These are phyloP conservation scores for Myotis davidii DNA, from an alignment of 2,113 vertebrate genomes.

Conservation along the genomic window DNA sequence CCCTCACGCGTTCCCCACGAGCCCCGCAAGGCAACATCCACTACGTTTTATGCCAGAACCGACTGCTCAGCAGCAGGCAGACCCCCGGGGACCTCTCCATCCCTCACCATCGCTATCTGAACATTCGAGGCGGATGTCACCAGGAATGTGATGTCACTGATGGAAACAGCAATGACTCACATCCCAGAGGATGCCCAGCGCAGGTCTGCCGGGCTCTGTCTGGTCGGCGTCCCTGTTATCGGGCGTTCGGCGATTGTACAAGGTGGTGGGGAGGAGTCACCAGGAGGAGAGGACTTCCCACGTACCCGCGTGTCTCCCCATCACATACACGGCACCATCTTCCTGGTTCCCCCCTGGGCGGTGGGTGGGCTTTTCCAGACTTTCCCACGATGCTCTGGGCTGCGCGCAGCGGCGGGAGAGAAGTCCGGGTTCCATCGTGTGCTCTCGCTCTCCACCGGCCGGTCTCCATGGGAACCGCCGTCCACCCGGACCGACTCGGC, in stretches of 20 bases:
- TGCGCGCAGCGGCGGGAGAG: too few species aligned
- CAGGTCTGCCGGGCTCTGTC: not conserved
- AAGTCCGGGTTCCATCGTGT: too few species aligned
- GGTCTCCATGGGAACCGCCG: too few species aligned
- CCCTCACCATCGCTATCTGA: not conserved
- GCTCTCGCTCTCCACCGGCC: too few species aligned
- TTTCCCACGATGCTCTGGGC: too few species aligned
- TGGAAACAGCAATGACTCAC: not conserved
- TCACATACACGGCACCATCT: too few species aligned
- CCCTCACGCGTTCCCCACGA: not conserved
- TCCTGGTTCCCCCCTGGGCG: too few species aligned
- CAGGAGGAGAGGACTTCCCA: accelerated
- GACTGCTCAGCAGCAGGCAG: not conserved
- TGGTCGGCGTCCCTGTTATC: accelerated
- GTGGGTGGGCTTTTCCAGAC: not conserved
- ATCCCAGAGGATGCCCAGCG: not conserved
- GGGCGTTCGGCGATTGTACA: accelerated
- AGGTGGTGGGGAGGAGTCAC: accelerated
- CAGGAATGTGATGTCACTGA: not conserved
- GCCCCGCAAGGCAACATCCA: not conserved
- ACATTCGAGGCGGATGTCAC: not conserved
- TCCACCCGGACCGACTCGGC: too few species aligned
- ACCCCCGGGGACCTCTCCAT: not conserved
- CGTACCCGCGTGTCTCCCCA: too few species aligned
- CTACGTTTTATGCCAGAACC: not conserved